phyloP scores from a whole-genome alignment of 2,888 invertebrate species.

The Harpagoxenus sublaevis region DNA sequence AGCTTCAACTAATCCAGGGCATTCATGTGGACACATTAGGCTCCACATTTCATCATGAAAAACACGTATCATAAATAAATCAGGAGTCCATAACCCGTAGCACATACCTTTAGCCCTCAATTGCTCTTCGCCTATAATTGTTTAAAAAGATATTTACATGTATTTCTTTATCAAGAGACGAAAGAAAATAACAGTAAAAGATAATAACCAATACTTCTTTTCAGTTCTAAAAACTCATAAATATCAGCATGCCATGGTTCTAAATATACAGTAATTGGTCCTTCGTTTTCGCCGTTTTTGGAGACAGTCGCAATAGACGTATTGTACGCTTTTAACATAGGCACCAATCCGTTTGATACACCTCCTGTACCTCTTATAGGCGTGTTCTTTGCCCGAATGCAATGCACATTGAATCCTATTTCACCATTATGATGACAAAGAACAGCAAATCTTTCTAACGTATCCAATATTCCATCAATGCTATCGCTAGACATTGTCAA shows the following conservation, averaged over 20 bases:
- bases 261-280: constrained; percentile 98
- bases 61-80: constrained; percentile 98
- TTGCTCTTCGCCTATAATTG: constrained; percentile 92
- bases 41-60: constrained; percentile 95
- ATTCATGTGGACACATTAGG: constrained; percentile 98
- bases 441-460: constrained; percentile 95
- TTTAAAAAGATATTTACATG: neutral
- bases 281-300: constrained; percentile 99
- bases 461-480: constrained; percentile 97
- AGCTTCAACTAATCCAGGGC: constrained; percentile 95
- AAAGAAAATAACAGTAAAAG: neutral
- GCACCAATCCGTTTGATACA: constrained; percentile 97
- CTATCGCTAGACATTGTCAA: constrained; percentile 97
- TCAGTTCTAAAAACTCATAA: constrained; percentile 97
- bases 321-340: constrained; percentile 98
- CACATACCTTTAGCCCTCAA: constrained; percentile 97
- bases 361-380: constrained; percentile 98
- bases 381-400: constrained; percentile 96
- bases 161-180: neutral
- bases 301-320: constrained; percentile 98
- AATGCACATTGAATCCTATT: constrained; percentile 98
- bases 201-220: constrained; percentile 92
- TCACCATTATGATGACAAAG: constrained; percentile 99
- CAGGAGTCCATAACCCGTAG: constrained; percentile 98
- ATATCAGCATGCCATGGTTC: constrained; percentile 99